A percentile compares a stretch with the other conserved stretches of the same genome.
Conservation (phyloP, 2,113 vertebrate species). For the Hemibagrus wyckioides region DNA sequence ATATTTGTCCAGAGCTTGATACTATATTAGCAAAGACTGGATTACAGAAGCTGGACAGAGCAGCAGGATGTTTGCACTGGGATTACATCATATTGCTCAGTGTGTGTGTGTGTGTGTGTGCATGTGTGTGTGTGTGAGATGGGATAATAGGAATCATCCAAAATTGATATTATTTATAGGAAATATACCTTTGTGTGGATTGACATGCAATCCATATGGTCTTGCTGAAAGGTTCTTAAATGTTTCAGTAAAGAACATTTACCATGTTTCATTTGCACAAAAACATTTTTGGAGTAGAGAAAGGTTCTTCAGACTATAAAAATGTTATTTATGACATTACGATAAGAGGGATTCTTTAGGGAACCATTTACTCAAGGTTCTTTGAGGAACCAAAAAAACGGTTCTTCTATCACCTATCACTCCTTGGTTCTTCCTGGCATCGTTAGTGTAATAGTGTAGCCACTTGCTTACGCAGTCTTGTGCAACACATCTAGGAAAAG, state of each 20-base stretch:
- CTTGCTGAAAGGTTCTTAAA: background rate
- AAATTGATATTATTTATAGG: background rate
- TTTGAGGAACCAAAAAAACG: no score
- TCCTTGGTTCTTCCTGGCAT: no score
- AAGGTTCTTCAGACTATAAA: no score
- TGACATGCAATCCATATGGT: background rate
- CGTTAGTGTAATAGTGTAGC: background rate
- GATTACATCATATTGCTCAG: slow-evolving; percentile 15
- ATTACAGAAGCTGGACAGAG: background rate
- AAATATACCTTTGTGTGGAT: background rate
- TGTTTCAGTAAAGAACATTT: no score
- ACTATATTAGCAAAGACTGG: slow-evolving; percentile 12
- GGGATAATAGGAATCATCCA: background rate
- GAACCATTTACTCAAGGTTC: no score
- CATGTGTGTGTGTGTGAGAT: background rate
- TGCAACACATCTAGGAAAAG: background rate
- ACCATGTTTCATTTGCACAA: no score
- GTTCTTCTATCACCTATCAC: no score
- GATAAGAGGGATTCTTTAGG: no score
- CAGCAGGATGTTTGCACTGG: background rate
- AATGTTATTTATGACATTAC: no score
- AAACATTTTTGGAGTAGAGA: no score
- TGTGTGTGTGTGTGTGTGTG: background rate
- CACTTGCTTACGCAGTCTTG: background rate
- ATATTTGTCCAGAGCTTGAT: slow-evolving; percentile 1